A percentile compares a stretch with the other conserved stretches of the same genome.
These are phyloP conservation scores for Dryocosmus kuriphilus DNA, from an alignment of 2,888 invertebrate species.

Conservation along the genomic window DNA sequence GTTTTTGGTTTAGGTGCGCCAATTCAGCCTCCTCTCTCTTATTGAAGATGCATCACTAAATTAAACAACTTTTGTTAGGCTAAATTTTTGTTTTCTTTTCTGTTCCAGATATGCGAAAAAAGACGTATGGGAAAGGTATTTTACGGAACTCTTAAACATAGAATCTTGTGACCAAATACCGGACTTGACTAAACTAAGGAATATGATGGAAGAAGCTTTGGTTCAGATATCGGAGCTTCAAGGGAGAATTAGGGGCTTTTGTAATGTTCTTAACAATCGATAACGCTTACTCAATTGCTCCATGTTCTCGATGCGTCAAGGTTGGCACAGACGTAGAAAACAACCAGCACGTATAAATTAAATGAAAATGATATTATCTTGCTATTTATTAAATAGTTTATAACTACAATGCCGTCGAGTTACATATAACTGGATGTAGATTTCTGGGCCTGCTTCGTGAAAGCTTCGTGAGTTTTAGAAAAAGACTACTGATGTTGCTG, in stretches of 20 bases:
- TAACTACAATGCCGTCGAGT: conserved; percentile 49
- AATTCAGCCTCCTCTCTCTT: no score
- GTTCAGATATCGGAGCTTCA: conserved; percentile 68
- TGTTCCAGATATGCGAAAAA: conserved; percentile 83
- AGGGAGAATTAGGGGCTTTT: conserved; percentile 69
- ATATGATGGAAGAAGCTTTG: conserved; percentile 72
- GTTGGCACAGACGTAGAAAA: conserved; percentile 64
- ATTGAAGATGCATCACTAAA: no score
- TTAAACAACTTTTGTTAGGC: no score
- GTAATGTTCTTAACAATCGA: conserved; percentile 75
- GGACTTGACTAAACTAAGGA: conserved; percentile 81
- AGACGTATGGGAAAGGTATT: conserved; percentile 89
- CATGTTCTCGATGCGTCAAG: conserved; percentile 41
- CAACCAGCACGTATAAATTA: conserved; percentile 66
- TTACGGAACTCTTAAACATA: conserved; percentile 89
- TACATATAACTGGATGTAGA: conserved; percentile 56
- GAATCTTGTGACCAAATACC: conserved; percentile 88
- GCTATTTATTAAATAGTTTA: conserved; percentile 72
- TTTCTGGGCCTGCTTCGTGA: conserved; percentile 64
- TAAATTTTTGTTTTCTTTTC: no score
- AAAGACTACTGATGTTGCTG: no score
- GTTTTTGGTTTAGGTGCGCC: no score
- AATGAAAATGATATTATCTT: conserved; percentile 68
- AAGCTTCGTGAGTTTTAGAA: conserved; percentile 56
- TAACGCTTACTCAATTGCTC: conserved; percentile 69